phyloP scores from a whole-genome alignment of 1,140 invertebrate species.

The Tetragonula clypearis region DNA sequence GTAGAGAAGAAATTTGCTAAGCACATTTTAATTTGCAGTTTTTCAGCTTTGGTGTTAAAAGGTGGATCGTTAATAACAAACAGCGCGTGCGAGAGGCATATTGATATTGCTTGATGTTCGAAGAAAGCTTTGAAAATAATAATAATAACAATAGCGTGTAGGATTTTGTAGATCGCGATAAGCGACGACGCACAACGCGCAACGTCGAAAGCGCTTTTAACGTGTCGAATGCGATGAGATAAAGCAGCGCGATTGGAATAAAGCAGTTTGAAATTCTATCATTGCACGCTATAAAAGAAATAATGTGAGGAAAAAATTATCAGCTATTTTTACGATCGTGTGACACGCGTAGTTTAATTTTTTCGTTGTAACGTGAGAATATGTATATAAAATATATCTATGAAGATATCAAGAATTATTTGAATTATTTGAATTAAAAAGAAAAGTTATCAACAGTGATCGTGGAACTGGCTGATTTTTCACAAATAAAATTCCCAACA shows the following conservation, averaged over 20 bases:
- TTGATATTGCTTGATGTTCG: not conserved
- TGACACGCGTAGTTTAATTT: not conserved
- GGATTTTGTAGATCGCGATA: not conserved
- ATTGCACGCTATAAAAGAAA: not conserved
- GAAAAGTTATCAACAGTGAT: too few relatives aligned
- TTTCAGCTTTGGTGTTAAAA: too few relatives aligned
- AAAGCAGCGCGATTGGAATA: not conserved
- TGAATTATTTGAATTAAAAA: too few relatives aligned
- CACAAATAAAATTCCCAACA: not conserved
- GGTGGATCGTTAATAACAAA: not conserved
- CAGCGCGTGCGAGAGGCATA: accelerated
- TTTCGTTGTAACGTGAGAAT: not conserved
- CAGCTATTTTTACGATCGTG: not conserved
- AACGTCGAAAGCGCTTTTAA: too few relatives aligned
- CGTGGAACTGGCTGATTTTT: too few relatives aligned
- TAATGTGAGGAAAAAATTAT: not conserved
- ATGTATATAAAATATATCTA: too few relatives aligned
- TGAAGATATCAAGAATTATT: too few relatives aligned
- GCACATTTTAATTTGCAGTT: not conserved
- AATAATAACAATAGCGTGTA: not conserved
- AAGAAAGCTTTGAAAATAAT: not conserved
- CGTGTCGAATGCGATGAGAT: not conserved
- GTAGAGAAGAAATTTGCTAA: not conserved
- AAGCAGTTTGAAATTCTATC: not conserved
- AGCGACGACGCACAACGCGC: too few relatives aligned